Evolutionary conservation across 2,888 invertebrate genomes (phyloP), one percentile per base, ranked within the genome.

Genomic region (Imbricaverruca yamaguchii): DNA sequence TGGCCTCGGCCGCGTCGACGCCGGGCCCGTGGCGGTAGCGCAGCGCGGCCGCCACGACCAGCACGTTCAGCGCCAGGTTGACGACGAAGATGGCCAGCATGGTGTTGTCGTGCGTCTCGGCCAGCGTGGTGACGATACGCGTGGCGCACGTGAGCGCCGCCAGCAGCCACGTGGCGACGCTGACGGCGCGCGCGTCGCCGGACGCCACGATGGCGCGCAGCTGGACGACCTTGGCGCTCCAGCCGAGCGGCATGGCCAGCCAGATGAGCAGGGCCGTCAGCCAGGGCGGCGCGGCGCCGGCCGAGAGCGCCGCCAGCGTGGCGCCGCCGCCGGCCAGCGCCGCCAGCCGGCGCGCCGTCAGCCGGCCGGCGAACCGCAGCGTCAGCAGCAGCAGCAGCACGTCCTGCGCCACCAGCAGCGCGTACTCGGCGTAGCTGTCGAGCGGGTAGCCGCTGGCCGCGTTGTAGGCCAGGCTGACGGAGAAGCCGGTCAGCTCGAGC

Each of bases 381-480:
- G 18, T 25, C 56, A 79, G 79, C 56, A 79, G 57, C 57, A 79
- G 7, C 57, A 79, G 59, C 79, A 79, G 79, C 79, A 79, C 79
- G 25, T 79, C 79, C 57, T 79, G 79, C 23, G 79, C 23, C 55
- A 79, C 53, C 79, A 79, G 79, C 79, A 79, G 57, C 57, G 10
- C 57, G 57, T 79, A 79, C 57, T 79, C 79, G 57, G 25, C 18
- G 79, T 79, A 79, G 57, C 57, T 57, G 57, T 57, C 23, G 10
- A 79, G 57, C 57, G 79, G 79, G 59, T 79, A 59, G 23, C 79
- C 57, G 25, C 13, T n/a, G 23, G 57, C n/a, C 57, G 23, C 7
- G 79, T n/a, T 79, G 79, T 79, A 79, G 79, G 55, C 55, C 55
- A 79, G 53, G 57, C 23, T 79, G 57, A 79, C 21, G 57, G 23